A percentile compares a stretch with the other conserved stretches of the same genome.
Evolutionary conservation across 2,888 invertebrate species (phyloP).

Genomic region (Trisateles emortualis): DNA sequence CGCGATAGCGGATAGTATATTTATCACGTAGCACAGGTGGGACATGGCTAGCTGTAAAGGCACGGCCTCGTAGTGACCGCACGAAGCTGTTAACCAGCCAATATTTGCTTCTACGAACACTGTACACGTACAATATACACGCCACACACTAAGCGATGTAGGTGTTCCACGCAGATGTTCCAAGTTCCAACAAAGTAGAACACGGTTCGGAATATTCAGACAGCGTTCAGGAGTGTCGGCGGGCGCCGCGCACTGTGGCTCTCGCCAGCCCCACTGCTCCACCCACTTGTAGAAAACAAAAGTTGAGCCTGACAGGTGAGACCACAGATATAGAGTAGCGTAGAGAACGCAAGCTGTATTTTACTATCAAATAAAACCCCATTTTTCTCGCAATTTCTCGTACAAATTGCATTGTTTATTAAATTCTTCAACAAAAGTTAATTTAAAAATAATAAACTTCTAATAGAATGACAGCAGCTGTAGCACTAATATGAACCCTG

Average conservation of each 20-base stretch:
- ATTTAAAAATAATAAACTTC: too few species aligned
- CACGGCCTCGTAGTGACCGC: conserved; percentile 25
- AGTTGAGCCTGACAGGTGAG: conserved; percentile 90
- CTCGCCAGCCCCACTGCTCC: conserved; percentile 88
- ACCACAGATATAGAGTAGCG: conserved; percentile 30
- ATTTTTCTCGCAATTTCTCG: too few species aligned
- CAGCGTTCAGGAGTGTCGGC: conserved; percentile 58
- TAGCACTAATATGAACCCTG: too few species aligned
- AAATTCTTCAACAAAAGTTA: too few species aligned
- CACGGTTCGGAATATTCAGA: conserved; percentile 66
- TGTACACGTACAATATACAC: conserved; percentile 50
- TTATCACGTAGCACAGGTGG: conserved; percentile 26
- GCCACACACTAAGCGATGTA: conserved; percentile 74
- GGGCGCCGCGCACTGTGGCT: conserved; percentile 85
- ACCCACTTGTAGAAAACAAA: conserved; percentile 88
- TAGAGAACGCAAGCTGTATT: conserved; percentile 21
- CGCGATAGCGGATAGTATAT: conserved; percentile 27
- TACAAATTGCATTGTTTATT: too few species aligned
- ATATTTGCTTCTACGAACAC: conserved; percentile 43
- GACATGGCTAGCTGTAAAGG: conserved; percentile 26
- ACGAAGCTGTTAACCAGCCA: conserved; percentile 34
- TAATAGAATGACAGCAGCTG: too few species aligned
- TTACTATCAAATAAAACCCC: too few species aligned
- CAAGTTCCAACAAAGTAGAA: conserved; percentile 73
- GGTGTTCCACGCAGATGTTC: conserved; percentile 81